phyloP scores from a whole-genome alignment of 2,797 vertebrate genomes.

The Amphiprion clarkii region DNA sequence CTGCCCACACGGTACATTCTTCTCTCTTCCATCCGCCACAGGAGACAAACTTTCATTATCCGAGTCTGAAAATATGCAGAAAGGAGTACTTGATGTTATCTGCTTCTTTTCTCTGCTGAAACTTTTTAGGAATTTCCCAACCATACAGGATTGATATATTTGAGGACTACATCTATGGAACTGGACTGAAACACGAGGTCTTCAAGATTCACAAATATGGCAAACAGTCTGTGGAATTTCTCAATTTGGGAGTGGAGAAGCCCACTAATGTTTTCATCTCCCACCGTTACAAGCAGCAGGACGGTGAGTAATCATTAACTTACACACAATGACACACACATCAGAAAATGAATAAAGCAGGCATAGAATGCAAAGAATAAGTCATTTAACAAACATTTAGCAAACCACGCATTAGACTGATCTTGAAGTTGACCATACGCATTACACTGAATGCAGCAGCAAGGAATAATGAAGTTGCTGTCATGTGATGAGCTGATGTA shows the following conservation, averaged over 20 bases:
- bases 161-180: constrained; percentile 98
- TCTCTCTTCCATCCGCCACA: constrained; percentile 9
- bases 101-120: constrained; percentile 24
- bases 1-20: constrained; percentile 4
- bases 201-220: constrained; percentile 97
- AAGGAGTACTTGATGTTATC: constrained; percentile 16
- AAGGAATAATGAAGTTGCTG: too few relatives aligned
- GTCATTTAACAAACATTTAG: background rate
- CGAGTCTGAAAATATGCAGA: constrained; percentile 5
- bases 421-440: background rate
- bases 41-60: constrained; percentile 24
- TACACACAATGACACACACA: background rate
- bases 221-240: constrained; percentile 87
- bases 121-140: constrained; percentile 90
- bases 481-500: too few relatives aligned
- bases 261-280: constrained; percentile 94
- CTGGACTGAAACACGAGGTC: constrained; percentile 92
- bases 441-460: background rate
- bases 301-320: constrained; percentile 85
- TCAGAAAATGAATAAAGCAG: background rate
- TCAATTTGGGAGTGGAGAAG: constrained; percentile 91
- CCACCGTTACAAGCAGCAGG: constrained; percentile 95
- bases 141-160: constrained; percentile 97
- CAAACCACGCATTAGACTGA: background rate
- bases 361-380: background rate